Evolutionary conservation across 2,113 vertebrate species (phyloP).

Genomic region (Hemicordylus capensis): DNA sequence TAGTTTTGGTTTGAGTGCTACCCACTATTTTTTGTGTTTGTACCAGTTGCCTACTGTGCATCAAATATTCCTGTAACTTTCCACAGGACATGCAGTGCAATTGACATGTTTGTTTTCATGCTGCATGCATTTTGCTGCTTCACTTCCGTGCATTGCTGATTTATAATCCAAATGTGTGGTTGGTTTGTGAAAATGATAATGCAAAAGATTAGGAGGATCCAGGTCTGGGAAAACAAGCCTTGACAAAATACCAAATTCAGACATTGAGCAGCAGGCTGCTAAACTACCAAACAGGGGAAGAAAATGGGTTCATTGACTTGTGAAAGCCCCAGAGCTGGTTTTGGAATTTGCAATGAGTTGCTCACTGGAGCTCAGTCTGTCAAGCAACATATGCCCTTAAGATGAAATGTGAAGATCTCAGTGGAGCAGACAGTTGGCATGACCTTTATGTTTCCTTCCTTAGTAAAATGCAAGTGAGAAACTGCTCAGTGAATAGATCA

Average conservation of each 20-base stretch:
- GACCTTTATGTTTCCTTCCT: conserved; percentile 1
- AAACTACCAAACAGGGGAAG: conserved; percentile 24
- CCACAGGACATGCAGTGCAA: not conserved
- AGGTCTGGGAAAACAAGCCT: not conserved
- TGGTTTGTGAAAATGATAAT: not conserved
- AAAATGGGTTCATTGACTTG: conserved; percentile 37
- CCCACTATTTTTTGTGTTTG: rapidly evolving
- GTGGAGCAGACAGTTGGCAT: conserved; percentile 9
- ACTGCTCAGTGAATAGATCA: not conserved
- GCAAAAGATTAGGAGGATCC: not conserved
- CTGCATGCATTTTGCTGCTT: rapidly evolving
- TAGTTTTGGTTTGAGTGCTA: not conserved
- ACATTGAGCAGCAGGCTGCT: conserved; percentile 23
- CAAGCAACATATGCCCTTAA: conserved; percentile 47
- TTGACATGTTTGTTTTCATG: not conserved
- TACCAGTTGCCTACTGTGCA: not conserved
- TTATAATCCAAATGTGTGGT: not conserved
- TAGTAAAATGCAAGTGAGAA: not conserved
- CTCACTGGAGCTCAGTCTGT: conserved; percentile 48
- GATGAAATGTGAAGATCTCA: conserved; percentile 54
- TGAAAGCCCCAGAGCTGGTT: conserved; percentile 35
- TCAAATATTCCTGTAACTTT: not conserved
- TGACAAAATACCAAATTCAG: conserved; percentile 34
- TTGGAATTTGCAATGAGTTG: conserved; percentile 55
- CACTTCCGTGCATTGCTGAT: not conserved